Conservation (phyloP, 2,113 vertebrate species). For the Protomyctophum bolini region DNA sequence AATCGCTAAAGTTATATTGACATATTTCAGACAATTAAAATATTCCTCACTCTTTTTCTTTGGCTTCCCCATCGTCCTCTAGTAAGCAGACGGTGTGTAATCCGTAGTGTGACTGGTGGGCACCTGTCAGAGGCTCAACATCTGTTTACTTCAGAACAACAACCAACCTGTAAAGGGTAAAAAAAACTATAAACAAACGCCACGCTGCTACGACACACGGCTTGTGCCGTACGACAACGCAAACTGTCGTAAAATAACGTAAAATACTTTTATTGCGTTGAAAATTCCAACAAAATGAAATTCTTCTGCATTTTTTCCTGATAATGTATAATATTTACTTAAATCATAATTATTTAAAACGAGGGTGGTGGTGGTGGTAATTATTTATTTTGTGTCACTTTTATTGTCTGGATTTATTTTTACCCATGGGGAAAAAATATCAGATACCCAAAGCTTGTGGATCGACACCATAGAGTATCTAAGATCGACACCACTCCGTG, state of each 20-base stretch:
- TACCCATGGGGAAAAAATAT: not conserved
- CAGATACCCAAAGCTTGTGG: not conserved
- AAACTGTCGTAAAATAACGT: slow-evolving; percentile 61
- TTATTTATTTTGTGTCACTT: not conserved
- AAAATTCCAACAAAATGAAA: no score
- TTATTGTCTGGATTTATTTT: not conserved
- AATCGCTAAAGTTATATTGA: not conserved
- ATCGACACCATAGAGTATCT: slow-evolving; percentile 26
- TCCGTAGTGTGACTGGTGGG: not conserved
- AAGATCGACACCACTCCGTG: not conserved
- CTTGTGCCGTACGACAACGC: slow-evolving; percentile 1
- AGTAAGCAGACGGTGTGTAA: not conserved
- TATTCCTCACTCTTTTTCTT: slow-evolving; percentile 76
- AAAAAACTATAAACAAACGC: slow-evolving; percentile 46
- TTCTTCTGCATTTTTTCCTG: no score
- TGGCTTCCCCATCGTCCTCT: slow-evolving; percentile 76
- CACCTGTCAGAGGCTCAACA: not conserved
- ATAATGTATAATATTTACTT: no score
- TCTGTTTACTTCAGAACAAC: not conserved
- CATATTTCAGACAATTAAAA: not conserved
- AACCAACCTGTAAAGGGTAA: no score
- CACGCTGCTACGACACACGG: slow-evolving; percentile 41
- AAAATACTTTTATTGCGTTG: slow-evolving; percentile 1
- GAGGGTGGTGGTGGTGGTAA: not conserved
- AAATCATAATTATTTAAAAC: no score